Evolutionary conservation across 1,140 invertebrate species (phyloP), one percentile per base, ranked within the genome.

Genomic region (Nasonia longicornis): DNA sequence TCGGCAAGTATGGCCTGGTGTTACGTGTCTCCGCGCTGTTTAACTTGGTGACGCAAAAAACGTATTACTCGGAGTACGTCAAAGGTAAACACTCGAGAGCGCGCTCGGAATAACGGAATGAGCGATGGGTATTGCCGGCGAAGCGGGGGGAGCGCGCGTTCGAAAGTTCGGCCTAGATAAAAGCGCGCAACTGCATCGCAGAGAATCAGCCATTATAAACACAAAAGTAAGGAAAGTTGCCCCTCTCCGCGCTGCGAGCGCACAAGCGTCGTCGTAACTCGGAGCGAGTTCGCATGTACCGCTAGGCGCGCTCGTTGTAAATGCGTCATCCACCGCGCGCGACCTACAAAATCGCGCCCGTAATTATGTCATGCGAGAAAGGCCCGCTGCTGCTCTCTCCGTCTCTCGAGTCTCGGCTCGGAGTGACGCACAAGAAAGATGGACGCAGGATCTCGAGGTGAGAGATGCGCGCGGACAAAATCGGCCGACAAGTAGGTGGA

Each of bases 321-420:
- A 86, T 83, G 85, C 87, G 86, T 88, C 87, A 87, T 87, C 84
- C 64, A 70, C 67, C 79, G 83, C 84, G 83, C 86, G 83, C 86
- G 88, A 89, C 87, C 87, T 84, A 89, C 87, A 87, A 86, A 87
- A 83, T 87, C 79, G 86, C 84, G 67, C 69, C 81, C 79, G 63
- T 85, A 86, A 86, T 86, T 86, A 86, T 86, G 86, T 86, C 83
- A 85, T 83, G 83, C 67, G 66, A 79, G 73, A 84, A 71, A 73
- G 45, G 66, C 80, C 4, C 73, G 67, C 45, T 31, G 64, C 38
- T 29, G 26, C 66, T 63, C 52, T 63, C 66, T 35, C 20, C 64
- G 6, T 66, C 26, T 16, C 58, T 74, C 48, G 16, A 2, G 12
- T 26, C 48, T 20, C 48, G 8, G 12, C 45, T 48, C 3, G 45